Base-by-base conservation (phyloP, 2,797 vertebrate genomes). In the Peromyscus attwateri region DNA sequence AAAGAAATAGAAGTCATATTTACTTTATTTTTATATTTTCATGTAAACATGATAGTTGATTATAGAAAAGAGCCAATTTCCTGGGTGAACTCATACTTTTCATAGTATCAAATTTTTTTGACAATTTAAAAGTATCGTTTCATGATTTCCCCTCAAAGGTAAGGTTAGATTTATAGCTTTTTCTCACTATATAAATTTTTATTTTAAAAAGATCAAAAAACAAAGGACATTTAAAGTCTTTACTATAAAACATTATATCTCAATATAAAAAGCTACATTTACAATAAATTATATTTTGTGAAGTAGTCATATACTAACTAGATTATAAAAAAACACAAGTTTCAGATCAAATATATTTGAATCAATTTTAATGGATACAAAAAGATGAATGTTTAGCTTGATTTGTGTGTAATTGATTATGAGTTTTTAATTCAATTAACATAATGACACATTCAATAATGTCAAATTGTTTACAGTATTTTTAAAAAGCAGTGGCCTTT, bases 281-380 rank as follows among this genome's bases (percentile, higher is more conserved):
- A 82, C 0, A 85, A 37, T 76, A 82, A 77, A 77, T 96, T 90
- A 71, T 95, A 96, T 68, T 92, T 49, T 92, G 49, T 82, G 57
- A 83, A 97, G 75, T 71, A 92, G 95, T 92, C 19, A 85, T 82
- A 83, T 96, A 75, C 49, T 91, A 31, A 96, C 81, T 83, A 95
- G 89, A 95, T 25, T 87, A 97, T 89, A 98, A 97, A 95, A 95
- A 87, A 68, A 57, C 62, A 93, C 92, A 96, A 97, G 95, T 84
- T 96, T 92, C 92, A 98, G 91, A 81, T 97, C 31, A 95, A 97
- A 87, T 98, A 96, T 98, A 98, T 98, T 98, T 98, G 98, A 99
- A 98, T 98, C 98, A 98, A 98, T 98, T 98, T 99, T 99, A 99
- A 98, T 98, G 98, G 98, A 96, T 98, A 99, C 98, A 99, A 99